Evolutionary conservation across 92 coral and sea anemone species (phyloP).

Genomic region (Actinernus sp.): DNA sequence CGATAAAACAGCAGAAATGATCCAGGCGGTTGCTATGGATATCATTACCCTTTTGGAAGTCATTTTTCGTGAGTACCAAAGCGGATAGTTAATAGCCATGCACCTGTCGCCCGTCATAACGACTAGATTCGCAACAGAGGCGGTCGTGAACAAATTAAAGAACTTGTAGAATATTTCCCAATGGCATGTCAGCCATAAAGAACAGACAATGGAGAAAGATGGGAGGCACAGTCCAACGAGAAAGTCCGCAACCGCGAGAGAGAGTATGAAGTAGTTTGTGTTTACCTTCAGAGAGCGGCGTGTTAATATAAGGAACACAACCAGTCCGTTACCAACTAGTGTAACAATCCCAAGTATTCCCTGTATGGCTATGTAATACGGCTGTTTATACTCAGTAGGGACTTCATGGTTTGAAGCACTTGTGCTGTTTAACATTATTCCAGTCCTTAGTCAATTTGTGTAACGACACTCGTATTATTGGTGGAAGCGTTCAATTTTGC

Average conservation of each 20-base stretch:
- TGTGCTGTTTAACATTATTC: no score
- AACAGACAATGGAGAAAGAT: constrained; percentile 27
- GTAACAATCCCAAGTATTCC: constrained; percentile 20
- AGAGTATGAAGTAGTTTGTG: constrained; percentile 24
- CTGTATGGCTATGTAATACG: constrained; percentile 7
- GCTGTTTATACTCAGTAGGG: no score
- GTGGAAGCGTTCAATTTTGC: no score
- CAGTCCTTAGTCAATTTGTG: no score
- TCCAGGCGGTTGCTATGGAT: constrained; percentile 39
- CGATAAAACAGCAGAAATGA: constrained; percentile 29
- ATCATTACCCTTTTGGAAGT: constrained; percentile 6
- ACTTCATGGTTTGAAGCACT: no score
- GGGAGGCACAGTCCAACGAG: constrained; percentile 25
- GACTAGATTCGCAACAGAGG: constrained; percentile 27
- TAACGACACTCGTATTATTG: no score
- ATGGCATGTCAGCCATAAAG: constrained; percentile 10
- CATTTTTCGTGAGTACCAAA: constrained; percentile 32
- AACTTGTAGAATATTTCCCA: constrained; percentile 37
- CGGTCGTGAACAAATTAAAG: constrained; percentile 23
- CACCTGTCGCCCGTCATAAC: constrained; percentile 33
- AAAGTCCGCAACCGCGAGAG: constrained; percentile 26
- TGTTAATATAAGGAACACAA: constrained; percentile 23
- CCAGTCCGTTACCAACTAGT: constrained; percentile 26
- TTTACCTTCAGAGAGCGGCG: constrained; percentile 25
- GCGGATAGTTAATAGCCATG: constrained; percentile 23